These are phyloP conservation scores for Coenonympha arcania DNA, from an alignment of 2,888 invertebrate species.

Conservation along the genomic window DNA sequence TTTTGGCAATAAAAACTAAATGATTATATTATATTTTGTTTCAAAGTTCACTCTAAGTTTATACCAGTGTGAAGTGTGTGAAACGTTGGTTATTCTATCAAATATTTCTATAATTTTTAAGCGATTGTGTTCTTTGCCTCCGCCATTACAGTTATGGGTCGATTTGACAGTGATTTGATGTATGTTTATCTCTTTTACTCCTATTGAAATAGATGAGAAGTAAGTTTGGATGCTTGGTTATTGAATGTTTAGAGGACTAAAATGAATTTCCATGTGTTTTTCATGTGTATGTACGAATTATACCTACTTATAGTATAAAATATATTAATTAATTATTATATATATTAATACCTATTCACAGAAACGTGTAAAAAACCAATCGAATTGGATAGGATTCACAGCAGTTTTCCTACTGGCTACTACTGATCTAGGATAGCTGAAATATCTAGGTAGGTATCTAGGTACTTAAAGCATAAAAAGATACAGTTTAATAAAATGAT, in stretches of 20 bases:
- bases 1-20: conserved; percentile 22
- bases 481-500: no score
- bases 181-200: conserved; percentile 52
- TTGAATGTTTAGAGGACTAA: not conserved
- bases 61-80: conserved; percentile 19
- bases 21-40: conserved; percentile 3
- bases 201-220: conserved; percentile 34
- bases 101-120: conserved; percentile 43
- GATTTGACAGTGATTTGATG: conserved; percentile 39
- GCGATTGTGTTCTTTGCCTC: conserved; percentile 47
- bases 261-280: not conserved
- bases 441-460: not conserved
- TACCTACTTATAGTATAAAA: no score
- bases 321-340: no score
- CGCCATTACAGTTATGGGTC: conserved; percentile 51
- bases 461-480: not conserved
- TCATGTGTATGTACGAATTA: no score
- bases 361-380: no score
- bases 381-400: no score
- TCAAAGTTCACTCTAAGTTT: conserved; percentile 5
- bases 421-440: no score
- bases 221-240: conserved; percentile 17
- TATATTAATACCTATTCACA: no score
- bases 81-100: conserved; percentile 25
- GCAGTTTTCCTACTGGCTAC: no score